Evolutionary conservation across 2,113 vertebrate genomes (phyloP), one percentile per base, ranked within the genome.

Genomic region (Oreochromis aureus): DNA sequence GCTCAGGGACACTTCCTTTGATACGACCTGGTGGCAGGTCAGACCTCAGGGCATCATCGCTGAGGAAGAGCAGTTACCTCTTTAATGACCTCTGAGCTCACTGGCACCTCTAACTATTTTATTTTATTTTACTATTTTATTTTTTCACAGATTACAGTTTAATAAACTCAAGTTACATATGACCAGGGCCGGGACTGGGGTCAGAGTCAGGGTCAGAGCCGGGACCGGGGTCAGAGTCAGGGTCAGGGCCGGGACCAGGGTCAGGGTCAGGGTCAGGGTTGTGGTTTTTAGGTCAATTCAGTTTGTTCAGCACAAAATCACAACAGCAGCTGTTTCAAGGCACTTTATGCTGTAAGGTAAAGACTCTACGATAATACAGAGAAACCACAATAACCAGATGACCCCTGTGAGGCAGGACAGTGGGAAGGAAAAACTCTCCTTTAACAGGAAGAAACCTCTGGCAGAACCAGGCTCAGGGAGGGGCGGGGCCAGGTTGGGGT

Each of bases 201-300:
- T 9, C 1, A 9, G 9, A 9, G 3, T 6, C 13, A 6, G 12
- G 12, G 1, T 11, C 3, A 3, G 11, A 10, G 2, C 12, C 41
- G 1, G 41, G 5, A 1, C 27, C 2, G 0, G 24, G 56, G 1
- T 12, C 22, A 10, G 46, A 2, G 1, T 5, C 48, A 2, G 19
- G 6, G 7, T 1, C 2, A 6, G 15, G 3, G 3, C 8, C 34
- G 1, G 41, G 39, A 1, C 5, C 39, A 1, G 39, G 39, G 1
- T 4, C 4, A 1, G 46, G 39, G 1, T 4, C 4, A 1, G 46
- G 8, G 2, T 0, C 19, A 3, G 54, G 55, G 56, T 34, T 61
- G 58, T 10, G 30, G 58, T 34, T 61, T 32, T 61, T 10, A 34
- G 30, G 7, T 61, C 58, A 61, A 4, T 61, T 61, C 58, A 34